These are phyloP conservation scores for Redunca redunca DNA, from an alignment of 2,113 vertebrate genomes.

Conservation along the genomic window DNA sequence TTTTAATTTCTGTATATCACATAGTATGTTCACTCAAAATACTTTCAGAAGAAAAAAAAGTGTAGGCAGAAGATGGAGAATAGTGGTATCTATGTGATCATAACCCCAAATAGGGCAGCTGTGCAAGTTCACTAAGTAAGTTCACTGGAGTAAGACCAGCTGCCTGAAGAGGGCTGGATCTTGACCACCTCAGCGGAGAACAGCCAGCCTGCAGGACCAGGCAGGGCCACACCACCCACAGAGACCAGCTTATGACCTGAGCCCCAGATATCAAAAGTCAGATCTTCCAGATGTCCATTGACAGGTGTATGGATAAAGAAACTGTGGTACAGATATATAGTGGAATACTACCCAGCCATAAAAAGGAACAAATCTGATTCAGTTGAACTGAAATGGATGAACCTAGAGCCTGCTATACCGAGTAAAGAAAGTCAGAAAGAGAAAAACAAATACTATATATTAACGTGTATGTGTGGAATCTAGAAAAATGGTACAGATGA, in stretches of 20 bases:
- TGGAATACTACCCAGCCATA: not conserved
- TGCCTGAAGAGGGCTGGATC: accelerated
- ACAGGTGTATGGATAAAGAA: not conserved
- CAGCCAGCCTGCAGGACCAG: not conserved
- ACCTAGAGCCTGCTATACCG: not conserved
- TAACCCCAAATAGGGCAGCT: not conserved
- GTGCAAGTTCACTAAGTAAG: no score
- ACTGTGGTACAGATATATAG: not conserved
- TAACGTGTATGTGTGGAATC: not conserved
- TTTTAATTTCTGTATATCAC: not conserved
- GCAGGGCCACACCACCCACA: accelerated
- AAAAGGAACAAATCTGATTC: not conserved
- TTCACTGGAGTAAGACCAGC: not conserved
- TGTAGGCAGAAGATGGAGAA: not conserved
- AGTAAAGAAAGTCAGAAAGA: not conserved
- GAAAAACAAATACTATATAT: not conserved
- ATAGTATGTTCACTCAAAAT: not conserved
- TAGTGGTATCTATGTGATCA: not conserved
- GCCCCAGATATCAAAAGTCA: not conserved
- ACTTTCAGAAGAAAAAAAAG: not conserved
- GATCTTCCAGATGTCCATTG: not conserved
- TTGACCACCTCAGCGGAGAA: not conserved
- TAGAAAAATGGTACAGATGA: not conserved
- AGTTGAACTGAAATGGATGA: not conserved
- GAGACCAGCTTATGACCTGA: not conserved